Conservation (phyloP, 2,797 vertebrate species). For the Nannoperca obscura region DNA sequence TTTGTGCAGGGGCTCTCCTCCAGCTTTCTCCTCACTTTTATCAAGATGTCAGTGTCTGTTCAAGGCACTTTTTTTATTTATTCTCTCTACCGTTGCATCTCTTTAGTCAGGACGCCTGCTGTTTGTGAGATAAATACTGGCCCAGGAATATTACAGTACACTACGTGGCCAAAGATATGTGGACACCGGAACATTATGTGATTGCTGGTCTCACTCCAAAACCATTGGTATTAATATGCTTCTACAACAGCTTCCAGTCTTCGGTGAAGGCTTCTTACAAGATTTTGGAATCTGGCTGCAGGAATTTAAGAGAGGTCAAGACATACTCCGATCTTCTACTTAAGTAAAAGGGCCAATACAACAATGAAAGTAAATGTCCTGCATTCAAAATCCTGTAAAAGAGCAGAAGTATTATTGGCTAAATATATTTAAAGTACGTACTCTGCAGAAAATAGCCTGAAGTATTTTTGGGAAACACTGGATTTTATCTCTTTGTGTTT, state of each 20-base stretch:
- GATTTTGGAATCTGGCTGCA: not conserved
- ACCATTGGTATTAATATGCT: not conserved
- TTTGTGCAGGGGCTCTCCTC: not conserved
- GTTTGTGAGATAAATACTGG: slow-evolving; percentile 6
- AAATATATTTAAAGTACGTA: too few species aligned
- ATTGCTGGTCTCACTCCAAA: not conserved
- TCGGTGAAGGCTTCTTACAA: not conserved
- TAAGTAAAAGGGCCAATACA: not conserved
- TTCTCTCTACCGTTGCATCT: not conserved
- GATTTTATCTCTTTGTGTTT: not conserved
- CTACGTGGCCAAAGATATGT: not conserved
- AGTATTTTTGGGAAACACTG: too few species aligned
- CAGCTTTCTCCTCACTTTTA: not conserved
- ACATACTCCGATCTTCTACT: not conserved
- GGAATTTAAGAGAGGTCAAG: not conserved
- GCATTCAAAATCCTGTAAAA: not conserved
- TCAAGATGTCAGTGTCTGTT: slow-evolving; percentile 20
- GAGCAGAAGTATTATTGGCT: too few species aligned
- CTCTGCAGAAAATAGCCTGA: too few species aligned
- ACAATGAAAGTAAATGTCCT: not conserved
- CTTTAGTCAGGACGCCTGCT: not conserved
- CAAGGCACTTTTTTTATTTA: slow-evolving; percentile 3
- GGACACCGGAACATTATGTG: not conserved
- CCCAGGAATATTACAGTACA: not conserved
- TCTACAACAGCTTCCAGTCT: not conserved